Percentiles rank a stretch among this genome's conserved stretches.
Conservation (phyloP, 2,113 vertebrate genomes). For the Chloropsis hardwickii region DNA sequence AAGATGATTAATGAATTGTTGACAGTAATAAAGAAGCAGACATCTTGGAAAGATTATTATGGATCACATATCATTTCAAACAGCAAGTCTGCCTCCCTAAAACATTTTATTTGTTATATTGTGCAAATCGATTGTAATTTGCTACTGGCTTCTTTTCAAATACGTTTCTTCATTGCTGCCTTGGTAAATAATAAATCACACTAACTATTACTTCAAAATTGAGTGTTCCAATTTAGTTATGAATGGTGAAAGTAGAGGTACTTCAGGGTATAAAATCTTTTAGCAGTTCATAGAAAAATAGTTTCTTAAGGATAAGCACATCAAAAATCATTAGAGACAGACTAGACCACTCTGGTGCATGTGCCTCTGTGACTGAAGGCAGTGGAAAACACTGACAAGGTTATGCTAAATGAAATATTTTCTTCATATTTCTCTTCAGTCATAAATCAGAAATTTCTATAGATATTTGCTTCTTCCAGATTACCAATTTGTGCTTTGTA, state of each 20-base stretch:
- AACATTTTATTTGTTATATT: slow-evolving; percentile 61
- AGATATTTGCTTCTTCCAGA: neutral
- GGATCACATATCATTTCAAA: slow-evolving; percentile 42
- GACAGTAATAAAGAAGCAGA: slow-evolving; percentile 48
- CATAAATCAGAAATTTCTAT: neutral
- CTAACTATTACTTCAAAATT: slow-evolving; percentile 62
- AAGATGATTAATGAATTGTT: slow-evolving; percentile 62
- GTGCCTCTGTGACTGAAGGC: neutral
- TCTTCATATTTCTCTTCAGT: neutral
- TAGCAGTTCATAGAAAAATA: slow-evolving; percentile 32
- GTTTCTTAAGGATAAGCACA: neutral
- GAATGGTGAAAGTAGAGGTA: slow-evolving; percentile 37
- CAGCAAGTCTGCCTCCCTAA: slow-evolving; percentile 36
- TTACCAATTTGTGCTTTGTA: neutral
- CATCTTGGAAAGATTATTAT: slow-evolving; percentile 55
- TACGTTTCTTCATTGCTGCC: slow-evolving; percentile 37
- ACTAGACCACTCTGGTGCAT: neutral
- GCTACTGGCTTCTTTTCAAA: slow-evolving; percentile 52
- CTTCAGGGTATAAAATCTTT: slow-evolving; percentile 48
- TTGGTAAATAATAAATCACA: slow-evolving; percentile 63
- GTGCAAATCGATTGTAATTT: slow-evolving; percentile 66
- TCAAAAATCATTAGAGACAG: neutral
- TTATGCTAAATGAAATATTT: neutral
- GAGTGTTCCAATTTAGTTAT: slow-evolving; percentile 59
- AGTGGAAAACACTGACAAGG: neutral